Evolutionary conservation across 2,888 invertebrate genomes (phyloP), one percentile per base, ranked within the genome.

Genomic region (Macrosiphum euphorbiae): DNA sequence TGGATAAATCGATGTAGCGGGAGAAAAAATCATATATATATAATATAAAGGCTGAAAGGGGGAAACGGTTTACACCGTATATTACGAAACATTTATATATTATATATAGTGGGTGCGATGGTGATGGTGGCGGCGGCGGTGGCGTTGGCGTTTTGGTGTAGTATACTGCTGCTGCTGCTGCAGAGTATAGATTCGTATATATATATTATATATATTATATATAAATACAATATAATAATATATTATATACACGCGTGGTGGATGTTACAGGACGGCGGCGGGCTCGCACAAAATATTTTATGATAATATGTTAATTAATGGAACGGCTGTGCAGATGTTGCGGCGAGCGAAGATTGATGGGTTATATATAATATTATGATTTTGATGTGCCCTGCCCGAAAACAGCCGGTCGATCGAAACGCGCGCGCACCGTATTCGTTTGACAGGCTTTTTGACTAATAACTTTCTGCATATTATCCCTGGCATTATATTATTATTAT

Each of bases 281-380:
- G 8, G 26, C 47, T 35, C 52, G 26, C 55, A 47, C 55, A 47
- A 90, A 93, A 90, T 94, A 94, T 94, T 94, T n/a, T 90, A 93
- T 93, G 89, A 94, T 94, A 94, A 85, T 94, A 94, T 89, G 93
- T 94, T 94, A 94, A 94, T 94, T 94, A 94, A 94, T 94, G 93
- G 89, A 93, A 94, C 85, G 93, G 88, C 47, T 61, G 93, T 85
- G 89, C 90, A 94, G 93, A 94, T 89, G 93, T 86, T 86, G 90
- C 84, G 90, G 61, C 85, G 85, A n/a, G 28, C 84, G 90, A 94
- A 86, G 90, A 94, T 94, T 94, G 93, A 94, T 94, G 93, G 90
- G 90, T 90, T 94, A 67, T 86, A 58, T 86, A 58, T 90, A 86
- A 93, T 88, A 58, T 89, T 89, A 61, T 94, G 93, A 90, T 94